Evolutionary conservation across 2,797 vertebrate genomes (phyloP), one percentile per base, ranked within the genome.

Genomic region (Epinephelus malabaricus): DNA sequence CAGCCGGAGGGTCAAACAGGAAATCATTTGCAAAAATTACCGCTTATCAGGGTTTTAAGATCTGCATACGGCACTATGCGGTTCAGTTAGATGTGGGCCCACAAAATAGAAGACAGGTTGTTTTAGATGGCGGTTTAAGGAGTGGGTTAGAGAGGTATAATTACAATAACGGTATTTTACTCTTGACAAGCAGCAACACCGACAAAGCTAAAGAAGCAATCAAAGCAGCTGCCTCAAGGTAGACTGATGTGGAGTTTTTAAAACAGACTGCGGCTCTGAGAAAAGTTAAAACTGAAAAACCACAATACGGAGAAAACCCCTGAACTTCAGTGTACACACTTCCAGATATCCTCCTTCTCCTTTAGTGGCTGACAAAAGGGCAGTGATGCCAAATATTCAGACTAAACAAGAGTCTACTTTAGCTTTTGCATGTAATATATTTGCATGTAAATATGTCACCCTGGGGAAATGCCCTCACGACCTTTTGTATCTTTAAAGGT

Each of bases 41-140:
- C 82, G 19, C 76, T 75, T 45, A 75, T 83, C 82, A 12, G 19
- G 18, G 45, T 15, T 69, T 34, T 50, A 56, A 71, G 60, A 86
- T 70, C 63, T 62, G 46, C 69, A 34, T 59, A 34, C 34, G 64
- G 74, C 49, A 69, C 45, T 21, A 13, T 19, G 51, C 4, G 17
- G 19, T 46, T 78, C 30, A 69, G 43, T 23, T 17, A 23, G 17
- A 62, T n/a, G 27, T 34, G 7, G 34, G 34, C 34, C 34, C 19
- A 54, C 25, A 56, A 30, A 30, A 47, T 1, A 63, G 51, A 63
- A 38, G 43, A 30, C 15, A 38, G 13, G 13, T 15, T 15, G 38
- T 63, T 59, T 49, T 38, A 21, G 30, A 34, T 18, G 45, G 54
- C 21, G 54, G 30, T n/a, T 13, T 19, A 38, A 46, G 21, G 47